A percentile compares a stretch with the other conserved stretches of the same genome.
Conservation (phyloP, 1,140 invertebrate genomes). For the Chionoecetes opilio region DNA sequence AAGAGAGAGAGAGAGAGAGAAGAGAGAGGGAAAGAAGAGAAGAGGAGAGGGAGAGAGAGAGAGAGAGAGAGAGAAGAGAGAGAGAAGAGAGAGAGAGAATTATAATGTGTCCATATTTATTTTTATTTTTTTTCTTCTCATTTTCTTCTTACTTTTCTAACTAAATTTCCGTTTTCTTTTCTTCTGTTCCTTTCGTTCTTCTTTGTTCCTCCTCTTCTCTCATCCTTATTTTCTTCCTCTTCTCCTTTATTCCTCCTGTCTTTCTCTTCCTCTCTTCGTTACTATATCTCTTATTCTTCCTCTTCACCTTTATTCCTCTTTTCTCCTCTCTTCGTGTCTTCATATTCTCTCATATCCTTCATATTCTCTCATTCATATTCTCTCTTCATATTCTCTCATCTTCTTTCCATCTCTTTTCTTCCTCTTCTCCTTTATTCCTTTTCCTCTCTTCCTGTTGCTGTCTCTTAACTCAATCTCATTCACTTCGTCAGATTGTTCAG, state of each 20-base stretch:
- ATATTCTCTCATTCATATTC: neutral
- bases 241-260: neutral
- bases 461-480: neutral
- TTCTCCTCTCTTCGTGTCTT: neutral
- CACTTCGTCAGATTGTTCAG: constrained; percentile 27
- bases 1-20: neutral
- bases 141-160: neutral
- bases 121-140: too few species aligned
- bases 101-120: too few species aligned
- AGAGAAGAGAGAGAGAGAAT: neutral
- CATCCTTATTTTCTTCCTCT: too few species aligned
- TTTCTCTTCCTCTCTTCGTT: neutral
- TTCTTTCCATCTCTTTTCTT: neutral
- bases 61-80: neutral
- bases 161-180: neutral
- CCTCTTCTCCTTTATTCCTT: neutral
- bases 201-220: too few species aligned
- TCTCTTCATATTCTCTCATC: neutral
- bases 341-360: neutral
- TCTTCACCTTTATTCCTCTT: neutral
- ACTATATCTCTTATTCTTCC: neutral
- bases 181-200: neutral
- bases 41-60: neutral
- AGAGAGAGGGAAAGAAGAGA: neutral
- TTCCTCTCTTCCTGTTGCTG: neutral